Evolutionary conservation across 2,888 invertebrate genomes (phyloP).

Genomic region (Diploptera punctata): DNA sequence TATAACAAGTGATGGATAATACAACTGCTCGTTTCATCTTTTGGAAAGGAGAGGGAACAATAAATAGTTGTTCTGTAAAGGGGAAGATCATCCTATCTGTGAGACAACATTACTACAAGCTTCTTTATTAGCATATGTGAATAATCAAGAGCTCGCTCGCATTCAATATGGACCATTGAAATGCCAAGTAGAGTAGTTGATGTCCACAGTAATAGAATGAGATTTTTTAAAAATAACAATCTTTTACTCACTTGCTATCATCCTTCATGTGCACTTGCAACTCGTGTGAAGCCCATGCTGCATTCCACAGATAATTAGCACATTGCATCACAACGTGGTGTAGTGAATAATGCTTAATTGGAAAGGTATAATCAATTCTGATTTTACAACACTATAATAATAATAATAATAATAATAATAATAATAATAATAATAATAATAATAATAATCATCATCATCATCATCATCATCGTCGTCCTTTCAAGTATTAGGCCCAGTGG

Average conservation of each 20-base stretch:
- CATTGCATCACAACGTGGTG: too few relatives aligned
- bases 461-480: too few relatives aligned
- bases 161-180: conserved; percentile 7
- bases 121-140: conserved; percentile 1
- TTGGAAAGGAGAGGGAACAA: not conserved
- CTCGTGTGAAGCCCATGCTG: not conserved
- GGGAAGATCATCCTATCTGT: not conserved
- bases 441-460: too few relatives aligned
- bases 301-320: conserved; percentile 8
- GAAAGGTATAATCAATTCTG: too few relatives aligned
- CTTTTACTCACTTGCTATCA: not conserved
- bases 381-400: too few relatives aligned
- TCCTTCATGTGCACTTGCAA: not conserved
- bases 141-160: not conserved
- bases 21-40: too few relatives aligned
- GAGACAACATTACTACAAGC: not conserved
- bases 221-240: not conserved
- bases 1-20: too few relatives aligned
- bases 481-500: too few relatives aligned
- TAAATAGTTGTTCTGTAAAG: not conserved
- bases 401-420: too few relatives aligned
- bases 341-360: too few relatives aligned
- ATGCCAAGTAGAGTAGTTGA: conserved; percentile 2
- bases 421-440: too few relatives aligned
- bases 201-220: not conserved